Base-by-base conservation (phyloP, 2,888 invertebrate genomes). In the Volucella bombylans region DNA sequence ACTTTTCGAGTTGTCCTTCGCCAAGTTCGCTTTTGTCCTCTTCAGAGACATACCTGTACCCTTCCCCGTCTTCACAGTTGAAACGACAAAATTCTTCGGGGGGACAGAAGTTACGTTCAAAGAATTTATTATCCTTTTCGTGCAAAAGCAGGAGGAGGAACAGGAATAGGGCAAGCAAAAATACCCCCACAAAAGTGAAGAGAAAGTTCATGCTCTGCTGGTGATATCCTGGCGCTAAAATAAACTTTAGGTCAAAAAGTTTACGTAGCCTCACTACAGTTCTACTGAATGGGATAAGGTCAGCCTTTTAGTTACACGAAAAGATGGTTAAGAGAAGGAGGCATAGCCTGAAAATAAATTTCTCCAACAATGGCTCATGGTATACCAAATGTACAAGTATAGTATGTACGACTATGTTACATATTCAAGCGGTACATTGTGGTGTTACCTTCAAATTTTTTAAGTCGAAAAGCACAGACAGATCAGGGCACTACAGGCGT, bases 181-280 rank as follows among this genome's bases (percentile, higher is more conserved):
- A 11, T 9, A 39, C 15, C 43, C 54, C 23, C 67, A 38, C n/a
- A 49, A 61, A 43, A 57, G 49, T 59, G 59, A 71, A 49, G 11
- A 23, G 57, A 54, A 72, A 74, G 43, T 74, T 65, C 41, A 41
- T 65, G 54, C 39, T 18, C 54, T 64, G 47, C 38, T 41, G 64
- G 47, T 64, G 55, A 55, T 43, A 43, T 31, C 67, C 43, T 52
- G 43, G 54, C 15, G 55, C 11, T 15, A 59, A 71, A 59, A 18
- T 59, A 71, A 59, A 71, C 57, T 59, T 38, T 67, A 49, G 74
- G 74, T 67, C 43, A 38, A 77, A 64, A 82, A 77, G 61, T 77
- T 77, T 67, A 50, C 62, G 57, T 49, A 59, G 61, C 23, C 59
- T 67, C 47, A 38, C 31, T 41, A 50, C 38, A 39, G 23, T 12